Conservation (phyloP, 2,113 vertebrate species). For the Crocuta crocuta region DNA sequence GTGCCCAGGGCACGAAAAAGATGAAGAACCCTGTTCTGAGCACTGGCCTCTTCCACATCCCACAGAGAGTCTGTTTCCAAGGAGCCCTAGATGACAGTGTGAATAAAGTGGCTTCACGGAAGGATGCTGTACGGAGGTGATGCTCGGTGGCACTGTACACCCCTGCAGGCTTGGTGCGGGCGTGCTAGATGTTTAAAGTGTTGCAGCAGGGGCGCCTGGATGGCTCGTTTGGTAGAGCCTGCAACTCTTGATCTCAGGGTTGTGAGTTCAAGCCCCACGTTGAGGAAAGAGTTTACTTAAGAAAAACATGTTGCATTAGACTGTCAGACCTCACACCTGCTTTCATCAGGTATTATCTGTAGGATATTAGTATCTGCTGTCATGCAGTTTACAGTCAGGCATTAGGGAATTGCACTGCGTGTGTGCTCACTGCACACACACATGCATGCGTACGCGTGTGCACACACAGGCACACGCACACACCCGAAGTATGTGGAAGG, state of each 20-base stretch:
- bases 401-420: neutral
- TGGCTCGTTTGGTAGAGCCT: neutral
- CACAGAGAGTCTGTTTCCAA: neutral
- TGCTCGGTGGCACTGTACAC: accelerated
- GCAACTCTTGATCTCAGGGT: neutral
- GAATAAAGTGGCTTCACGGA: neutral
- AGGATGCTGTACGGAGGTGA: neutral
- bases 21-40: neutral
- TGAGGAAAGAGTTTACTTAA: neutral
- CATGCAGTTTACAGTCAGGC: neutral
- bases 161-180: neutral
- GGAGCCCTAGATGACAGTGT: neutral
- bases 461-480: neutral
- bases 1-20: neutral
- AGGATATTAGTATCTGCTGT: neutral
- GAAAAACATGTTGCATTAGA: neutral
- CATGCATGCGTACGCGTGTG: accelerated
- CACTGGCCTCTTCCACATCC: neutral
- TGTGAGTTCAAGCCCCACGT: neutral
- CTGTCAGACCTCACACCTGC: neutral
- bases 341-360: neutral
- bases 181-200: neutral
- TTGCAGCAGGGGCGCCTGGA: neutral
- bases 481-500: neutral
- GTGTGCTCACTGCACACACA: neutral